Conservation (phyloP, 2,888 invertebrate genomes). For the Gymnoscelis rufifasciata region DNA sequence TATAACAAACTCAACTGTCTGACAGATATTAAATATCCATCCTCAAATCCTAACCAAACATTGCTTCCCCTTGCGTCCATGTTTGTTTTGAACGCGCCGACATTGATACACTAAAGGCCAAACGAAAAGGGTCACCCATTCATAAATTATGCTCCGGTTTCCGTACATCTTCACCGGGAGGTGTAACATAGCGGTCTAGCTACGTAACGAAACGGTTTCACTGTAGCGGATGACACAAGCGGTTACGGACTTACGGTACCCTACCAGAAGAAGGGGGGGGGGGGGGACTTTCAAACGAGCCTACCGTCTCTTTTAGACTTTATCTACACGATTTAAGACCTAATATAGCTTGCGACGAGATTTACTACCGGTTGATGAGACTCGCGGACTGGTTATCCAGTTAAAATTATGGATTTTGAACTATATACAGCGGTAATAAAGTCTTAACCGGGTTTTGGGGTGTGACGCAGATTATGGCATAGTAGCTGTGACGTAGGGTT, state of each 20-base stretch:
- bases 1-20: no score
- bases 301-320: constrained; percentile 19
- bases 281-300: constrained; percentile 63
- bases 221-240: constrained; percentile 75
- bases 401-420: constrained; percentile 5
- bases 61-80: neutral
- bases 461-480: neutral
- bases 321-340: neutral
- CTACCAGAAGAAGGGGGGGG: constrained; percentile 35
- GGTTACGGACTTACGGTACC: constrained; percentile 73
- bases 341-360: neutral
- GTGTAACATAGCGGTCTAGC: constrained; percentile 61
- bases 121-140: constrained; percentile 24
- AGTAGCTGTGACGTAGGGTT: constrained; percentile 4
- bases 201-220: constrained; percentile 68
- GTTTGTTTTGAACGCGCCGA: constrained; percentile 6
- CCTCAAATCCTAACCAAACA: no score
- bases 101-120: constrained; percentile 6
- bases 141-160: constrained; percentile 37
- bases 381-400: constrained; percentile 1
- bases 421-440: neutral
- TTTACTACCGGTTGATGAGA: constrained; percentile 6
- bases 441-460: neutral
- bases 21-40: no score
- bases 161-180: constrained; percentile 36